phyloP scores from a whole-genome alignment of 2,888 invertebrate species.

The Phyllotreta striolata region DNA sequence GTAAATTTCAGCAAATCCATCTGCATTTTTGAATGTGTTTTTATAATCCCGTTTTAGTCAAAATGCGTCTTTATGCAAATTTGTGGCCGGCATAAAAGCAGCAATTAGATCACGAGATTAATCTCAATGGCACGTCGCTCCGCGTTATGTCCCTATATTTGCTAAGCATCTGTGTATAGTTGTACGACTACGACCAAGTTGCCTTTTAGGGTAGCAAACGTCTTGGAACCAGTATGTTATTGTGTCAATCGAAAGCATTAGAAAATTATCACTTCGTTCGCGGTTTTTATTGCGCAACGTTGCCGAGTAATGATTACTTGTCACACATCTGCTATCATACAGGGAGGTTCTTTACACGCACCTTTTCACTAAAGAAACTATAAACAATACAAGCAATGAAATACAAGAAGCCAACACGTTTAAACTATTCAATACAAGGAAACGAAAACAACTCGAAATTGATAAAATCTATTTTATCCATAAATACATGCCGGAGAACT shows the following conservation, averaged over 20 bases:
- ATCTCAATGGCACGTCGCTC: slow-evolving; percentile 1
- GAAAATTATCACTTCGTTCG: slow-evolving; percentile 47
- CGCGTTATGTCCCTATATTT: slow-evolving; percentile 21
- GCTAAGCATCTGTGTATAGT: slow-evolving; percentile 18
- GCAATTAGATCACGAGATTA: slow-evolving; percentile 9
- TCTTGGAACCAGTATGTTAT: slow-evolving; percentile 37
- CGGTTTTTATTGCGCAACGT: slow-evolving; percentile 42
- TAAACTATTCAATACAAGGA: no score
- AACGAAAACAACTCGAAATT: no score
- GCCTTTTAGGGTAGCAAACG: slow-evolving; percentile 34
- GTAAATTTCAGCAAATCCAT: no score
- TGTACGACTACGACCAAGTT: slow-evolving; percentile 33
- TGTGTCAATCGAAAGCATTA: slow-evolving; percentile 46
- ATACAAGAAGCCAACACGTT: no score
- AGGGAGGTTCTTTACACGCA: not conserved
- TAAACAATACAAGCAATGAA: no score
- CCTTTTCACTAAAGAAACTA: not conserved
- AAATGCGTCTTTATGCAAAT: no score
- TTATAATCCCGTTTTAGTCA: no score
- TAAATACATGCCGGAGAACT: not conserved
- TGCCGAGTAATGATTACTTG: slow-evolving; percentile 39
- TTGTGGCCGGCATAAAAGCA: not conserved
- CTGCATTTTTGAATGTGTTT: no score
- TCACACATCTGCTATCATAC: slow-evolving; percentile 34
- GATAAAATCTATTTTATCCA: no score